Evolutionary conservation across 2,797 vertebrate species (phyloP).

Genomic region (Rhynchotus rufescens): DNA sequence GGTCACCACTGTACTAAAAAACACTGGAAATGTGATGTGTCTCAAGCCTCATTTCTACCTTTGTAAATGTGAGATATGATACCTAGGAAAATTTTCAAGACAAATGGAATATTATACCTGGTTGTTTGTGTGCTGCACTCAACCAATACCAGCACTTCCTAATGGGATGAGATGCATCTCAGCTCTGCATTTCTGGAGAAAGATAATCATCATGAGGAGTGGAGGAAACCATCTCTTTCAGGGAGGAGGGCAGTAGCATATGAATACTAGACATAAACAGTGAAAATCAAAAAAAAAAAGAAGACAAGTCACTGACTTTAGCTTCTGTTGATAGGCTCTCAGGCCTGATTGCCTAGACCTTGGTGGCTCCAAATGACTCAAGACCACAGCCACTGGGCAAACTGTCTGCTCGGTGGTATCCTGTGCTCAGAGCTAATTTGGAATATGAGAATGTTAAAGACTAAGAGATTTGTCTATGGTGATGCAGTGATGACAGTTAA

Average conservation of each 20-base stretch:
- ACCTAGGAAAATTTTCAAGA: background rate
- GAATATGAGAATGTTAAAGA: background rate
- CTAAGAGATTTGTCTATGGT: background rate
- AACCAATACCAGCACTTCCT: background rate
- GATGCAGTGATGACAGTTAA: background rate
- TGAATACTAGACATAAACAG: background rate
- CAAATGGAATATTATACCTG: background rate
- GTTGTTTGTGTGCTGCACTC: background rate
- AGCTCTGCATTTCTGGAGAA: too few species aligned
- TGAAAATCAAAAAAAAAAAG: background rate
- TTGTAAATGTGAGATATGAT: background rate
- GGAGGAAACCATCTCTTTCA: background rate
- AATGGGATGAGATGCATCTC: background rate
- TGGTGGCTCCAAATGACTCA: fast-evolving
- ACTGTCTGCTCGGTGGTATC: background rate
- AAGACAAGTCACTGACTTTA: too few species aligned
- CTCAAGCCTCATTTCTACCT: background rate
- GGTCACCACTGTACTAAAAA: background rate
- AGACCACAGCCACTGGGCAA: background rate
- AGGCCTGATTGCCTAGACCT: background rate
- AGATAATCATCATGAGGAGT: background rate
- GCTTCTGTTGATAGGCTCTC: background rate
- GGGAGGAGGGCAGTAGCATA: background rate
- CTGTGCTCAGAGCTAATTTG: background rate
- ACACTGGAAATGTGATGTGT: background rate